Base-by-base conservation (phyloP, 2,113 vertebrate genomes). In the Pseudorasbora parva region DNA sequence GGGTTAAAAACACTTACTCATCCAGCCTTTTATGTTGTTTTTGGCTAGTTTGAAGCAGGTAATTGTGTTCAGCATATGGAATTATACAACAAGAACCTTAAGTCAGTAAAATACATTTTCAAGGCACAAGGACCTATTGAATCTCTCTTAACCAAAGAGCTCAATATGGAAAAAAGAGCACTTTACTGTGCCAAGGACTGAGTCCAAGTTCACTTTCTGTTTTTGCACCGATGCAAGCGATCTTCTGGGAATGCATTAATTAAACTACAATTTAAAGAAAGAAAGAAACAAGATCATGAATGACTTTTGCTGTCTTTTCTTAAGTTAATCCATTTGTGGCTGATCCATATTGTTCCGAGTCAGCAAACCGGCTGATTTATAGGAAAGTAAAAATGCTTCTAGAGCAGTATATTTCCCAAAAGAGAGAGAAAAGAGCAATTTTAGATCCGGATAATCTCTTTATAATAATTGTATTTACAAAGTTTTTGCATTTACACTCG, bases 1-100 rank as follows among this genome's bases (percentile, higher is more conserved):
- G 74, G 82, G 64, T 69, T 75, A 81, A 81, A 72, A 75, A 71
- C 56, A 27, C 43, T 33, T 1, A 60, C 60, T 30, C 72, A 68
- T 19, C 11, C 56, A 72, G 51, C 25, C 49, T 74, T 74, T 49
- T 23, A 47, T 79, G 43, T 0, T 79, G 9, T 66, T 64, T 79
- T 60, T 30, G 1, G 1, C 1, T 66, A 2, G 47, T 66, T 57
- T 5, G 77, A 66, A 49, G 77, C 15, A 21, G 23, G 43, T 49
- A 66, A 66, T 49, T 30, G 45, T 6, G 9, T 21, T 79, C 59
- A 45, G 8, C 21, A 25, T 78, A 60, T 23, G 19, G 37, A 78
- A 62, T 59, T 27, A 66, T 79, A 25, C 43, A 60, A 60, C n/a
- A 64, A 8, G 15, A 79, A 64, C 59, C 8, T 62, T 77, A 23